Conservation (phyloP, 92 coral and sea anemone species). For the Anthopleura xanthogrammica region DNA sequence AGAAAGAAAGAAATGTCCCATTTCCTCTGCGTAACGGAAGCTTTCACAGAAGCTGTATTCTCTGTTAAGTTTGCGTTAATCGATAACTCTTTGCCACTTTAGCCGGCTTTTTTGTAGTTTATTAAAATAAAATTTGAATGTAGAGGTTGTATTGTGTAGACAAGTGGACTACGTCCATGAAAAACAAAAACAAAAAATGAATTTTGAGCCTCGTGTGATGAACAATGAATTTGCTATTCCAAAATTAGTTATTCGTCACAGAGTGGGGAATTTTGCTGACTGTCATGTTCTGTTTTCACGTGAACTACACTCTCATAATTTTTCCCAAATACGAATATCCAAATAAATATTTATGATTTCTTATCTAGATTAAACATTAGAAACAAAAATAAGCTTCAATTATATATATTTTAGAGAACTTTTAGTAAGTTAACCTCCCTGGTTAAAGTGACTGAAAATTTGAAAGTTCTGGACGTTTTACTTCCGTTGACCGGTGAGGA, state of each 20-base stretch:
- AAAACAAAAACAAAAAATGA: background rate
- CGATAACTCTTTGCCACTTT: too few species aligned
- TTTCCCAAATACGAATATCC: too few species aligned
- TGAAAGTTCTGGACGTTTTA: background rate
- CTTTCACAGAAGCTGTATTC: background rate
- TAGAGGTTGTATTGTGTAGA: too few species aligned
- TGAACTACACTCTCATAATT: background rate
- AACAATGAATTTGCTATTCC: background rate
- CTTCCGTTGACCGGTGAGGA: slow-evolving; percentile 23
- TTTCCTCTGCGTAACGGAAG: too few species aligned
- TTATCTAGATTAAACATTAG: too few species aligned
- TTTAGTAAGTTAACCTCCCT: background rate
- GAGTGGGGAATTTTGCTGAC: slow-evolving; percentile 1
- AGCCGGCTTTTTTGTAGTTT: too few species aligned
- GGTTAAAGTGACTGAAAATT: background rate
- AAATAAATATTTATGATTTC: too few species aligned
- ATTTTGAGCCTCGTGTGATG: too few species aligned
- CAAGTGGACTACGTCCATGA: background rate
- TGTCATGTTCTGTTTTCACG: background rate
- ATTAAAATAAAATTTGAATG: too few species aligned
- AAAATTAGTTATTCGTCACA: background rate
- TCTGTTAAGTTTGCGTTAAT: background rate
- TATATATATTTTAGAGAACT: background rate
- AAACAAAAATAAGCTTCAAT: too few species aligned
- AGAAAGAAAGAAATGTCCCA: too few species aligned